Base-by-base conservation (phyloP, 2,888 invertebrate species). In the Timema podura region DNA sequence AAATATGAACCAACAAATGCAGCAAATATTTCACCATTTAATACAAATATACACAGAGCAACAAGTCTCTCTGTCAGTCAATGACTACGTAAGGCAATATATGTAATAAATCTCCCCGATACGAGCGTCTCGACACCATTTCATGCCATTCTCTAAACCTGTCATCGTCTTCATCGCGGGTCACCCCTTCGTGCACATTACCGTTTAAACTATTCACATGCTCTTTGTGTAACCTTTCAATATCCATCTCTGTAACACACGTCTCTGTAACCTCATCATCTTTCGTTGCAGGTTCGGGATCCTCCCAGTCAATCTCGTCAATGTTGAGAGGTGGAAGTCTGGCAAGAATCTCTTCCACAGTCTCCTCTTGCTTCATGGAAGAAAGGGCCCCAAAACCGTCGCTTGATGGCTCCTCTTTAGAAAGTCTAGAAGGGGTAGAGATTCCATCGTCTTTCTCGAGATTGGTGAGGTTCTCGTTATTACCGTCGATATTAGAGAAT, bases 81-180 rank as follows among this genome's bases (percentile, higher is more conserved):
- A 96, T 92, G 82, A 96, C 91, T 84, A 96, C 95, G 85, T 98
- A 98, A 84, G 97, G 97, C 88, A 97, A 88, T 86, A 97, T 93
- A 82, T 93, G 88, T 81, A 97, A 88, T 79, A 87, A 85, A 81
- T 92, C 91, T 79, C 90, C 91, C 79, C 92, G 88, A 78, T 87
- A 88, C 73, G 92, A 89, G 79, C 86, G 85, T 78, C 87, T 84
- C 76, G 90, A 88, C 75, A 91, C 87, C 80, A 93, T 90, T 84
- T 96, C 91, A 82, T 95, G 92, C 95, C 96, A 98, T 84, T 95
- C 93, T 76, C 91, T 87, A 86, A 96, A 98, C 79, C 68, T 70
- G 59, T 72, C 73, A 48, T 75, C 74, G 61, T 75, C 76, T 46
- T 70, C 74, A 68, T 76, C 64, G 76, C 79, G 79, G 67, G 79